These are phyloP conservation scores for Eilema griseolum DNA, from an alignment of 2,888 invertebrate genomes.

Conservation along the genomic window DNA sequence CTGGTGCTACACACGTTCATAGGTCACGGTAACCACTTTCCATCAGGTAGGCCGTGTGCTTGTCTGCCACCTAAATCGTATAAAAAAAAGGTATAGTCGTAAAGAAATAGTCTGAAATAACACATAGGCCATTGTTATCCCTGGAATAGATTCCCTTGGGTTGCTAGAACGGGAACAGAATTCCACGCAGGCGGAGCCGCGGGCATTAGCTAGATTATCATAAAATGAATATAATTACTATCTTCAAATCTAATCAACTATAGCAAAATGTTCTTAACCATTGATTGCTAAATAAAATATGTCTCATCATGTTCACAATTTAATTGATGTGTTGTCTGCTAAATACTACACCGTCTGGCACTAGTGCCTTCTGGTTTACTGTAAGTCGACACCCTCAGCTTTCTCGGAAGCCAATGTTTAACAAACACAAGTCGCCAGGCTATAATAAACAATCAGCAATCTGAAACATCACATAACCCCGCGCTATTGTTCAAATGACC, in stretches of 20 bases:
- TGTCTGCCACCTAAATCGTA: too few relatives aligned
- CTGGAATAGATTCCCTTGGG: too few relatives aligned
- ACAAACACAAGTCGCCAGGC: slow-evolving; percentile 57
- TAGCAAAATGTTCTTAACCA: neutral
- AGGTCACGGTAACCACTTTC: too few relatives aligned
- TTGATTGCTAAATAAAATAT: neutral
- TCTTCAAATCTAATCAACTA: neutral
- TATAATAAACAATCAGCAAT: slow-evolving; percentile 11
- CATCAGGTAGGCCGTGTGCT: too few relatives aligned
- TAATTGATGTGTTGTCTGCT: neutral
- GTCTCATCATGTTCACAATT: neutral
- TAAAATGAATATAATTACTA: neutral
- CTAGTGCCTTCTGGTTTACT: neutral
- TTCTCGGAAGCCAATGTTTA: slow-evolving; percentile 71
- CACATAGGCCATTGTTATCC: too few relatives aligned
- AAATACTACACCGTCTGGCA: neutral
- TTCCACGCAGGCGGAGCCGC: too few relatives aligned
- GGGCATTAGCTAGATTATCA: too few relatives aligned
- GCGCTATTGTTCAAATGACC: neutral
- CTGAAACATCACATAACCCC: slow-evolving; percentile 6
- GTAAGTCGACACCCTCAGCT: slow-evolving; percentile 50
- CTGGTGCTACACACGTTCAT: too few relatives aligned
- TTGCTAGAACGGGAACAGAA: too few relatives aligned
- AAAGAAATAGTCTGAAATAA: too few relatives aligned
- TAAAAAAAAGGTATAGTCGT: too few relatives aligned